phyloP scores from a whole-genome alignment of 2,888 invertebrate species.

The Ferrisia virgata region DNA sequence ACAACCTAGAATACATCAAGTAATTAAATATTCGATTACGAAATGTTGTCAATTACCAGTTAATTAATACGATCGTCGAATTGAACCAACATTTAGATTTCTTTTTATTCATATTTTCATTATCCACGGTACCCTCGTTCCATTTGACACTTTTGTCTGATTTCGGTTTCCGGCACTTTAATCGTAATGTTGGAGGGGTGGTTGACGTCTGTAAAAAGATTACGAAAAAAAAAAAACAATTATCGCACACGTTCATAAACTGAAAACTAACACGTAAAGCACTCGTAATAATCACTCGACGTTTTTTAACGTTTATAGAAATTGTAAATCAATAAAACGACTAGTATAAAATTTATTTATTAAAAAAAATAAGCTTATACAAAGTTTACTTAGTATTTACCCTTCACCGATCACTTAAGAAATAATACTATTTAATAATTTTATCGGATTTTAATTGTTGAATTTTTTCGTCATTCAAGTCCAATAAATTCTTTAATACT shows the following conservation, averaged over 20 bases:
- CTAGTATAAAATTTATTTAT: not conserved
- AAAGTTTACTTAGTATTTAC: not conserved
- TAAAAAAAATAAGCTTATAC: not conserved
- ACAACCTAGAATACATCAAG: too few relatives aligned
- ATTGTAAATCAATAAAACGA: not conserved
- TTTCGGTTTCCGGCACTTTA: conserved; percentile 68
- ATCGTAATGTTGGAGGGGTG: conserved; percentile 51
- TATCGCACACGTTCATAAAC: too few relatives aligned
- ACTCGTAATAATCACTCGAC: not conserved
- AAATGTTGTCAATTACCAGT: not conserved
- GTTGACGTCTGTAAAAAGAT: conserved; percentile 15
- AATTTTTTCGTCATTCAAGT: conserved; percentile 63
- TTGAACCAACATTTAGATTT: conserved; percentile 79
- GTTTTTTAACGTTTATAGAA: not conserved
- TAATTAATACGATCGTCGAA: not conserved
- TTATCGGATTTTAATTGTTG: conserved; percentile 55
- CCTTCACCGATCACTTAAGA: not conserved
- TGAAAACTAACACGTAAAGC: too few relatives aligned
- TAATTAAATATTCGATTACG: not conserved
- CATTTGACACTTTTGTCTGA: conserved; percentile 75
- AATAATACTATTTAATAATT: conserved; percentile 55
- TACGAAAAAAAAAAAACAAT: not conserved
- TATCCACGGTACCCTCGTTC: conserved; percentile 88
- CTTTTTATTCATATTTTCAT: conserved; percentile 91
- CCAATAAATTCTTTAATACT: conserved; percentile 66